A percentile compares a stretch with the other conserved stretches of the same genome.
Conservation (phyloP, 2,888 invertebrate genomes). For the Agrypnus murinus region DNA sequence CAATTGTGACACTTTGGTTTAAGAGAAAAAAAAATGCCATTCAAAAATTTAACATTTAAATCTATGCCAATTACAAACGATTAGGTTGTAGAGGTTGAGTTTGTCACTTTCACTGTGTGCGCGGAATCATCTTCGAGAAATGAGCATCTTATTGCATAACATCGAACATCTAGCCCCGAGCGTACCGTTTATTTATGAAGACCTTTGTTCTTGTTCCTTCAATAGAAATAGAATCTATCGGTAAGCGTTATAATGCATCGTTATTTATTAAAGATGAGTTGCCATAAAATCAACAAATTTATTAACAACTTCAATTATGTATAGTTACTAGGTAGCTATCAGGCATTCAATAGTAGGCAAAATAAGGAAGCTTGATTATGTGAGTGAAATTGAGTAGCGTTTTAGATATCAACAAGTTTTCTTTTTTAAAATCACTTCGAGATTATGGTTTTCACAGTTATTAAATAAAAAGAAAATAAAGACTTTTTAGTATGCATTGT, state of each 20-base stretch:
- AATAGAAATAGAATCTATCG: not conserved
- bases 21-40: not conserved
- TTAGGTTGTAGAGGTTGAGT: slow-evolving; percentile 35
- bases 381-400: not conserved
- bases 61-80: slow-evolving; percentile 43
- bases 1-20: slow-evolving; percentile 10
- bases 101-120: slow-evolving; percentile 47
- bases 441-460: too few relatives aligned
- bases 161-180: slow-evolving; percentile 21
- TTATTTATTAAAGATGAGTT: not conserved
- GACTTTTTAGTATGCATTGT: too few relatives aligned
- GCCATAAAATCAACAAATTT: slow-evolving; percentile 1
- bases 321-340: too few relatives aligned
- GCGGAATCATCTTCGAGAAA: slow-evolving; percentile 32
- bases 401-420: not conserved
- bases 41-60: slow-evolving; percentile 37
- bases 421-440: too few relatives aligned
- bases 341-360: too few relatives aligned
- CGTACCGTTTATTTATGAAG: slow-evolving; percentile 22
- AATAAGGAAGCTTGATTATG: not conserved
- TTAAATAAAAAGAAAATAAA: too few relatives aligned
- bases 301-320: not conserved
- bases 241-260: not conserved
- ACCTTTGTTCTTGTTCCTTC: slow-evolving; percentile 4
- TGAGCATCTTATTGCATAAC: slow-evolving; percentile 35